Base-by-base conservation (phyloP, 2,888 invertebrate species). In the Andrena fulva region DNA sequence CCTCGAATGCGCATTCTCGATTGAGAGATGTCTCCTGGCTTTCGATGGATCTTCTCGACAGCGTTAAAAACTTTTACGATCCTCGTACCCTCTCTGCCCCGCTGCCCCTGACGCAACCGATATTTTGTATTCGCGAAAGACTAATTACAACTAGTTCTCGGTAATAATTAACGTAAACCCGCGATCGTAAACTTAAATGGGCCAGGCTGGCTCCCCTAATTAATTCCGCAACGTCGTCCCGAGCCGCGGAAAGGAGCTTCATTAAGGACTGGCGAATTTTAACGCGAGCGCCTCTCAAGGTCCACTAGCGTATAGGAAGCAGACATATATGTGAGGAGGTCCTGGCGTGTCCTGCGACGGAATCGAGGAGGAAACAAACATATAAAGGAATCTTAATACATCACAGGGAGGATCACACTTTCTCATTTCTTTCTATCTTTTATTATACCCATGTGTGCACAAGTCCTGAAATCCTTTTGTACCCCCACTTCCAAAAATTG, bases 111-210 rank as follows among this genome's bases (percentile, higher is more conserved):
- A 52, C 80, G 87, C 82, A 87, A 85, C 81, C 85, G 86, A 89
- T 89, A 89, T 89, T 89, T 89, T 87, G 89, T 89, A 89, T 89
- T 84, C 86, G 85, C 70, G 87, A 82, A 79, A 89, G 89, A 87
- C 89, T 89, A 89, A 89, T 89, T 89, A 89, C 89, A 87, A 85
- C 87, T 89, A 89, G 87, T 89, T 89, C 89, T 77, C 83, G 82
- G 89, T 89, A 89, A 89, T 89, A 89, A 89, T 89, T 89, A 89
- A 89, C 89, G 87, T 89, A 84, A 88, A 86, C 86, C 83, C 86
- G 84, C 85, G 89, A 80, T 89, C 89, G 89, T 89, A 89, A 89
- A 89, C 89, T 87, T 86, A 89, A 89, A 89, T 86, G 89, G 87
- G 86, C 80, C 89, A 87, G 87, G 85, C 87, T 87, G 76, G 89